Percentiles rank a stretch among this genome's conserved stretches.
phyloP scores from a whole-genome alignment of 2,797 vertebrate species.

The Serranus cabrilla region DNA sequence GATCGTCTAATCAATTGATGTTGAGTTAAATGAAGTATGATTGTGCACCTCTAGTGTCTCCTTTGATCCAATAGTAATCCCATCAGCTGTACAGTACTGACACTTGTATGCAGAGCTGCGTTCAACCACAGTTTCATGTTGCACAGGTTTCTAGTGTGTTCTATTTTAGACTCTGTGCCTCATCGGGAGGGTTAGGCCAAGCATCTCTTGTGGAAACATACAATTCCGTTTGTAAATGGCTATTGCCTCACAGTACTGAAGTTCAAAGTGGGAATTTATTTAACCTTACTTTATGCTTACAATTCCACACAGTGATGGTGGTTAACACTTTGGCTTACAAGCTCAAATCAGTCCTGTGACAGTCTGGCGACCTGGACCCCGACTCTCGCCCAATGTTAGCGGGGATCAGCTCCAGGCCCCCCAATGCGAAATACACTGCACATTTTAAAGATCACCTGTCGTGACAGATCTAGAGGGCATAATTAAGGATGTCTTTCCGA shows the following conservation, averaged over 20 bases:
- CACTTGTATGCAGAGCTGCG: not conserved
- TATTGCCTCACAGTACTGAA: not conserved
- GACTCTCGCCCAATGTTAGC: too few species aligned
- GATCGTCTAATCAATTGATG: too few species aligned
- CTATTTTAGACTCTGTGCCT: conserved; percentile 13
- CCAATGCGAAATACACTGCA: too few species aligned
- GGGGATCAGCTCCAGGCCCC: too few species aligned
- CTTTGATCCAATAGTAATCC: not conserved
- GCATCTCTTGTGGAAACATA: conserved; percentile 10
- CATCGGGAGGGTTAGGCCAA: not conserved
- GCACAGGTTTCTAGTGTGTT: not conserved
- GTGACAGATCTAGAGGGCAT: too few species aligned
- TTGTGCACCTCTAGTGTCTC: not conserved
- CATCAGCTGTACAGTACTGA: not conserved
- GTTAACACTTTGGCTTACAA: too few species aligned
- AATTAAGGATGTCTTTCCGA: too few species aligned
- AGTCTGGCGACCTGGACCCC: too few species aligned
- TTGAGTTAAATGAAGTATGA: not conserved
- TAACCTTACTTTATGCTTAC: not conserved
- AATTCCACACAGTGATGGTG: too few species aligned
- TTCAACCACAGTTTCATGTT: conserved; percentile 3
- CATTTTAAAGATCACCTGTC: too few species aligned
- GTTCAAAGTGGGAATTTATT: not conserved
- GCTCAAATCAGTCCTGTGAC: too few species aligned
- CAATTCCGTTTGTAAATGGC: not conserved